Conservation (phyloP, 1,140 invertebrate species). For the Gonatopus flavifemur region DNA sequence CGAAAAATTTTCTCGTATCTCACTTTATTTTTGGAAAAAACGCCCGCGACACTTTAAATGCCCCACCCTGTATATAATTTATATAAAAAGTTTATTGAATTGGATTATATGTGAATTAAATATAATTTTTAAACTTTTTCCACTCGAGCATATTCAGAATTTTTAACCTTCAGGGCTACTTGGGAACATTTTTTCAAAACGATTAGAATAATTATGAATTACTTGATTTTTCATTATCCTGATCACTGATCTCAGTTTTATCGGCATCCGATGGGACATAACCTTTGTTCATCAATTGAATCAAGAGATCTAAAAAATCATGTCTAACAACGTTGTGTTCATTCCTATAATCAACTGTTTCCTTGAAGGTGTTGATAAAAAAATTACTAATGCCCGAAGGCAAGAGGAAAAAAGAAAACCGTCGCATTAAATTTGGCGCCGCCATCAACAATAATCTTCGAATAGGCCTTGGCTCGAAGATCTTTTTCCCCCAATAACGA, state of each 20-base stretch:
- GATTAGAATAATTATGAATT: too few relatives aligned
- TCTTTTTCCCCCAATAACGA: slow-evolving; percentile 36
- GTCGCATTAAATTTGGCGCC: slow-evolving; percentile 26
- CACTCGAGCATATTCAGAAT: too few relatives aligned
- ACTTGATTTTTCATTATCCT: too few relatives aligned
- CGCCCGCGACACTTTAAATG: too few relatives aligned
- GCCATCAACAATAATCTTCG: slow-evolving; percentile 23
- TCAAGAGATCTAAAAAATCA: slow-evolving; percentile 29
- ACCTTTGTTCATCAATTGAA: slow-evolving; percentile 24
- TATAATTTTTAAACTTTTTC: too few relatives aligned
- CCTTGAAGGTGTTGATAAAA: slow-evolving; percentile 25
- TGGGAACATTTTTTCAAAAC: too few relatives aligned
- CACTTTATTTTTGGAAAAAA: too few relatives aligned
- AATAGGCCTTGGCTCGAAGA: slow-evolving; percentile 22
- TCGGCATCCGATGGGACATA: slow-evolving; percentile 11
- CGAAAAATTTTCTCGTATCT: too few relatives aligned
- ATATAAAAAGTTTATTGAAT: too few relatives aligned
- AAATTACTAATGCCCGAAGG: slow-evolving; percentile 20
- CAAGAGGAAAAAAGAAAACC: slow-evolving; percentile 20
- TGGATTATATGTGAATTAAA: too few relatives aligned
- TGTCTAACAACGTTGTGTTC: slow-evolving; percentile 21
- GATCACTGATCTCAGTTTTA: background rate
- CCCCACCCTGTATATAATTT: too few relatives aligned
- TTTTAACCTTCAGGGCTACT: too few relatives aligned
- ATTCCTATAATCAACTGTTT: slow-evolving; percentile 20